A percentile compares a stretch with the other conserved stretches of the same genome.
These are phyloP conservation scores for Tetranychus cinnabarinus DNA, from an alignment of 1,140 invertebrate genomes.

Conservation along the genomic window DNA sequence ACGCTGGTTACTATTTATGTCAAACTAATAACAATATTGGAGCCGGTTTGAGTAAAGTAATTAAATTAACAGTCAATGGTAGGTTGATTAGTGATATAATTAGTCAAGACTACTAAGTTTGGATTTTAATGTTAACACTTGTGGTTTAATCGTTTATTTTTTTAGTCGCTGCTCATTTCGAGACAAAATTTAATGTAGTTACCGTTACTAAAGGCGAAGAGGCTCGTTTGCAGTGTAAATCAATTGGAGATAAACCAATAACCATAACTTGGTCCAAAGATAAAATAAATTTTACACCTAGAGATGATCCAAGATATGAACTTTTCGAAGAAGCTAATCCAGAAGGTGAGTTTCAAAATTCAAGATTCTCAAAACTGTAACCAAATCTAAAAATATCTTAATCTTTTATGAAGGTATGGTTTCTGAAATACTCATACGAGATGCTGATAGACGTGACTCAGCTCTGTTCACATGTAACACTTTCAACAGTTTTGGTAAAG, in stretches of 20 bases:
- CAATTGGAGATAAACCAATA: constrained; percentile 21
- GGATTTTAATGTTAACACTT: neutral
- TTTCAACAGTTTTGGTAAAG: constrained; percentile 22
- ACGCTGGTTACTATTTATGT: constrained; percentile 42
- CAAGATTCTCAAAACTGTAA: neutral
- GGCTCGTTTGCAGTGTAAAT: constrained; percentile 22
- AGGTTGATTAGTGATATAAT: neutral
- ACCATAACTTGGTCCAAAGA: constrained; percentile 20
- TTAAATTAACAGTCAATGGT: constrained; percentile 29
- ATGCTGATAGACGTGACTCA: constrained; percentile 32
- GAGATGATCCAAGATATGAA: neutral
- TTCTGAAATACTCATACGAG: neutral
- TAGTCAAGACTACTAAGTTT: neutral
- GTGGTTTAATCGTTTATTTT: neutral
- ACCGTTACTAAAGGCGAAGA: constrained; percentile 17
- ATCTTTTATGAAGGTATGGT: neutral
- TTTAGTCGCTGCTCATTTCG: constrained; percentile 15
- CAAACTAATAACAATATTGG: constrained; percentile 83
- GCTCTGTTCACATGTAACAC: constrained; percentile 24
- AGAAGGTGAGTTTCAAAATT: neutral
- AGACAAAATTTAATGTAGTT: constrained; percentile 13
- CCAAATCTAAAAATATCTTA: neutral
- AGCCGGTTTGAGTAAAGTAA: constrained; percentile 44
- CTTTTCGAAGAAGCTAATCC: neutral
- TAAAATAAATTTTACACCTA: constrained; percentile 6